These are phyloP conservation scores for Labeo catla DNA, from an alignment of 2,113 vertebrate genomes.

Conservation along the genomic window DNA sequence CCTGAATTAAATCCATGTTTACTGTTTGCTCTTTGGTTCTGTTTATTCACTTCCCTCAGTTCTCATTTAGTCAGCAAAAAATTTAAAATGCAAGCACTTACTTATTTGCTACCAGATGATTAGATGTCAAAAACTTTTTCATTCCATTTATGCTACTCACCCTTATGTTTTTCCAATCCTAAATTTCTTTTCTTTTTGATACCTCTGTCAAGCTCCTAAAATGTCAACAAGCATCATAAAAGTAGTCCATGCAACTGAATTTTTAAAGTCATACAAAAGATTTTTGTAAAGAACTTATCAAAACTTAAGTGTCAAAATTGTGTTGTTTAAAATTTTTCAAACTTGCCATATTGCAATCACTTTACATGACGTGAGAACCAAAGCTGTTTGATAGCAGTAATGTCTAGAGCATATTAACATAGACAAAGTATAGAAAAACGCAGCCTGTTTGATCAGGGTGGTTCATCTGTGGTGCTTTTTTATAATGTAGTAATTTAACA, in stretches of 20 bases:
- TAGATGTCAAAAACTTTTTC: background rate
- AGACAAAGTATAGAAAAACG: background rate
- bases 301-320: background rate
- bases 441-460: background rate
- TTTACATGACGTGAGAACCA: background rate
- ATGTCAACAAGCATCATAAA: background rate
- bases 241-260: background rate
- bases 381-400: background rate
- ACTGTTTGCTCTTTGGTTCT: constrained; percentile 12
- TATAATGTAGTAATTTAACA: too few relatives aligned
- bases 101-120: background rate
- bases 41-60: constrained; percentile 21
- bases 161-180: background rate
- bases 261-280: background rate
- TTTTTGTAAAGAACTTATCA: background rate
- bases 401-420: background rate
- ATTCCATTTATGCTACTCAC: background rate
- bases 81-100: background rate
- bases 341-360: background rate
- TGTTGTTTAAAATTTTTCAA: background rate
- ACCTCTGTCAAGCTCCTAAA: background rate
- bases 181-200: background rate
- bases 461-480: too few relatives aligned
- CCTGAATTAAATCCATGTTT: background rate
- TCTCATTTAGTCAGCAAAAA: background rate